A percentile compares a stretch with the other conserved stretches of the same genome.
Evolutionary conservation across 2,797 vertebrate genomes (phyloP).

Genomic region (Pelobates cultripes): DNA sequence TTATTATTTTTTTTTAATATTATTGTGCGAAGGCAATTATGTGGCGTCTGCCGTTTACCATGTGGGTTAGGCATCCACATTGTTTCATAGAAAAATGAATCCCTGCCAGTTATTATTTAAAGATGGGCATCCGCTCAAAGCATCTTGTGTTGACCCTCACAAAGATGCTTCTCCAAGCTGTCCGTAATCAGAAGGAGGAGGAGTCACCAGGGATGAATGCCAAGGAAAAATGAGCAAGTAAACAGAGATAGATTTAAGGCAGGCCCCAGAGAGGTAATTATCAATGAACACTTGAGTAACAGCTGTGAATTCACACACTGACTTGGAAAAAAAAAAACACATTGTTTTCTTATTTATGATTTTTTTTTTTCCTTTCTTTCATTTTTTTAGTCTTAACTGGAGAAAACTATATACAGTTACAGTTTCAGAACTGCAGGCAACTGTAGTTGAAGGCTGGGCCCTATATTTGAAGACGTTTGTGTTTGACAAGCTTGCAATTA

Average conservation of each 20-base stretch:
- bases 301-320: constrained; percentile 34
- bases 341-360: background rate
- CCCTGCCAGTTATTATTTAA: constrained; percentile 32
- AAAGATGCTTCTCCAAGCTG: constrained; percentile 36
- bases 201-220: constrained; percentile 11
- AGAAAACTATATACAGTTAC: constrained; percentile 45
- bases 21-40: constrained; percentile 7
- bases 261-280: constrained; percentile 44
- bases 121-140: constrained; percentile 18
- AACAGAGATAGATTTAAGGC: constrained; percentile 22
- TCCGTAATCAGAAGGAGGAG: constrained; percentile 29
- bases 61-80: constrained; percentile 33
- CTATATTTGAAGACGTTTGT: constrained; percentile 46
- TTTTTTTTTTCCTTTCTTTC: background rate
- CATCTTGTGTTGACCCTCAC: constrained; percentile 49
- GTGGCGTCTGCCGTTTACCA: constrained; percentile 27
- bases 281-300: constrained; percentile 37
- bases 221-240: constrained; percentile 17
- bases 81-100: constrained; percentile 11
- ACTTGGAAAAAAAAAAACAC: background rate
- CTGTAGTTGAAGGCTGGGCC: constrained; percentile 5
- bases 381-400: constrained; percentile 39
- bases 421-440: constrained; percentile 29
- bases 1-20: constrained; percentile 27
- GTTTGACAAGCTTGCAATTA: constrained; percentile 59